Base-by-base conservation (phyloP, 2,113 vertebrate species). In the Triplophysa dalaica region DNA sequence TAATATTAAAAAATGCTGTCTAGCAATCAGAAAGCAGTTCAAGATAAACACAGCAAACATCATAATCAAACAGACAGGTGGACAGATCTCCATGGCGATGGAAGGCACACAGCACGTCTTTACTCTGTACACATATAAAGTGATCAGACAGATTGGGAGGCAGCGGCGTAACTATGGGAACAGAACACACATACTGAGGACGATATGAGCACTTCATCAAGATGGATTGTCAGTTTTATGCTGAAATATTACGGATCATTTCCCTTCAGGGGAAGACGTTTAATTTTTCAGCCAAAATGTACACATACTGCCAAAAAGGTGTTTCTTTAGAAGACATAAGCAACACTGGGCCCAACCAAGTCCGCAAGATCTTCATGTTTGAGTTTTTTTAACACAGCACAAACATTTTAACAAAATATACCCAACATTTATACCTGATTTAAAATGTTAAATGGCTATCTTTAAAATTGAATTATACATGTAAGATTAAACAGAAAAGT, bases 131-230 rank as follows among this genome's bases (percentile, higher is more conserved):
- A 84, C 81, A 79, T 72, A 75, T 81, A 78, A 84, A 75, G 70
- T 69, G 43, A 52, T 65, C 56, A 74, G 69, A 80, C 73, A 68
- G 75, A 78, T 67, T 63, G 74, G 65, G 29, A 81, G 70, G 72
- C 21, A 22, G 64, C 2, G 52, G 74, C 41, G 82, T 81, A 81
- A 68, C 68, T 78, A 81, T 84, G 82, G 82, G 75, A 83, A 84
- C 82, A 14, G 69, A 84, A 70, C 74, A 84, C 56, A 64, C 50
- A 63, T 33, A 64, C 78, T 72, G 60, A 70, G 16, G 56, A 64
- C 5, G 13, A 56, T 7, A 6, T 50, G 56, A 83, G 56, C 19
- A 63, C 52, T 24, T 72, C 13, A 38, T 65, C 22, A 64, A 75
- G 52, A 21, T 0, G 2, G 22, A 63, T 24, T 63, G 24, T 16